Conservation (phyloP, 2,113 vertebrate species). For the Xenopus laevis region DNA sequence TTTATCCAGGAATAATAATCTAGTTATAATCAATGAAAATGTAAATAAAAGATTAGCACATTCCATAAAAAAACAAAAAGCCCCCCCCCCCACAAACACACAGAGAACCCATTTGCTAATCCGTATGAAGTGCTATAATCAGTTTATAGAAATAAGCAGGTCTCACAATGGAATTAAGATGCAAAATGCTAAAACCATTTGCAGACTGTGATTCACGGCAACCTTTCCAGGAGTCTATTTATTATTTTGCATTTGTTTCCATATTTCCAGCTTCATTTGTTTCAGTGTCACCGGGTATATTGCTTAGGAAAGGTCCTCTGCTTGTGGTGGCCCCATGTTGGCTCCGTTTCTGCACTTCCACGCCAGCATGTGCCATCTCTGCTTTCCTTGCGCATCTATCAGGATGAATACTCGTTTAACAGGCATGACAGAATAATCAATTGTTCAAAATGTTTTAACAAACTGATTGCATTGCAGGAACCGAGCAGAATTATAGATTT, state of each 20-base stretch:
- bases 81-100: too few relatives aligned
- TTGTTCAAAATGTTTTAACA: slow-evolving; percentile 27
- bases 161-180: background rate
- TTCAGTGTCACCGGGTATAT: slow-evolving; percentile 3
- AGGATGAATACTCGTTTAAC: slow-evolving; percentile 26
- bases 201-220: background rate
- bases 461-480: background rate
- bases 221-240: background rate
- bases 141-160: background rate
- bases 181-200: background rate
- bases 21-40: too few relatives aligned
- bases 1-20: too few relatives aligned
- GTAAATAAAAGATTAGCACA: too few relatives aligned
- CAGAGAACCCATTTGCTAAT: too few relatives aligned
- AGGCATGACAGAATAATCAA: slow-evolving; percentile 34
- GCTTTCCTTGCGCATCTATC: slow-evolving; percentile 21
- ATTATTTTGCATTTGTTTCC: slow-evolving; percentile 1
- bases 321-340: background rate
- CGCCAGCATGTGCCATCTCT: slow-evolving; percentile 8
- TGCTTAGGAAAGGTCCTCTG: background rate
- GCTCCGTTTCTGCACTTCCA: background rate
- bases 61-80: too few relatives aligned
- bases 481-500: slow-evolving; percentile 10
- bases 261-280: slow-evolving; percentile 7
- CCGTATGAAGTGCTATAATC: background rate